Evolutionary conservation across 2,888 invertebrate species (phyloP), one percentile per base, ranked within the genome.

Genomic region (Volucella inanis): DNA sequence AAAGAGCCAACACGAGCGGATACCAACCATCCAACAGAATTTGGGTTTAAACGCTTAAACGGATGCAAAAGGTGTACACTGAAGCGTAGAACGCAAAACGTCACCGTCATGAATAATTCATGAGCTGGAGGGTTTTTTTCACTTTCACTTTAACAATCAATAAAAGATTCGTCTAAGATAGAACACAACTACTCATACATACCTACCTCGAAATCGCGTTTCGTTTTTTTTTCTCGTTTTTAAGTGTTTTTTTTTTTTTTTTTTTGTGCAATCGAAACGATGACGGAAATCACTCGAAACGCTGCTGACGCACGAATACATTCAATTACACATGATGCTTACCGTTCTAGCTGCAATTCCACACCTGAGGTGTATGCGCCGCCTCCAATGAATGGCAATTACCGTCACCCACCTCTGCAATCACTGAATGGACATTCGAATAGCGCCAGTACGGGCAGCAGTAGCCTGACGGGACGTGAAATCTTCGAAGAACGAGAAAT

Each of bases 401-500:
- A 72, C 57, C 86, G 89, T 3, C 89, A 90, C 79, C 89, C 91
- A 68, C 87, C 88, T 74, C 87, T 91, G 52, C 91, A 90, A 45
- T 75, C 89, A 4, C 87, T 91, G 22, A 88, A 89, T 38, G 91
- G 91, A 70, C 91, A 90, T 62, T 88, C 88, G 50, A 89, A 89
- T 62, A 89, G 89, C 86, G 89, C 90, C 72, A 91, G 89, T 67
- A 89, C 89, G 82, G 90, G 90, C 50, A 91, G 89, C 80, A 85
- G 85, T 15, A 85, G 85, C 76, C 47, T 85, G 8, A 81, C 76
- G 41, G 81, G 76, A 8, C 85, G 85, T 0, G 85, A 85, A 49
- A 72, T 76, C 15, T 89, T 89, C 72, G 91, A 91, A 71, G 92
- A 91, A 47, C 90, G 91, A 50, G 91, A 92, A 57, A 90, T 92